Percentiles rank a stretch among this genome's conserved stretches.
Evolutionary conservation across 64 coral and sea anemone species (phyloP).

Genomic region (Cladopsammia gracilis): DNA sequence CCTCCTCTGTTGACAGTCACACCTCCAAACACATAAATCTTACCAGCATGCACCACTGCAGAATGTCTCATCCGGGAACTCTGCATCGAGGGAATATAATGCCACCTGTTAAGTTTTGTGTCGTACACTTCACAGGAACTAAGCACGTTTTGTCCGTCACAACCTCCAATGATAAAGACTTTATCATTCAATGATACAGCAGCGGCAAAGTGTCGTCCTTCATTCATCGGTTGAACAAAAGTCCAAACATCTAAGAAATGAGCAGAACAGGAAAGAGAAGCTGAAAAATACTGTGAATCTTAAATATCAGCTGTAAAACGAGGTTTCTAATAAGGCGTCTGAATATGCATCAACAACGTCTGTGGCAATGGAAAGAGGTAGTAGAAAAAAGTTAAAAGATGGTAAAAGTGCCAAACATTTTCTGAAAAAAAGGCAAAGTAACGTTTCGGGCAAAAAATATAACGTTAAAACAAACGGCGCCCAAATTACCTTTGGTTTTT

Average conservation of each 20-base stretch:
- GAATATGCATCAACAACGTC: too few relatives aligned
- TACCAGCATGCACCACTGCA: constrained; percentile 37
- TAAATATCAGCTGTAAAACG: too few relatives aligned
- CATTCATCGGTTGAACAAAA: constrained; percentile 53
- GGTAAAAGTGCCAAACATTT: too few relatives aligned
- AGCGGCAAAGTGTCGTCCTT: constrained; percentile 22
- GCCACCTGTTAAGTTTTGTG: constrained; percentile 40
- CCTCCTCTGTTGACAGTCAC: constrained; percentile 11
- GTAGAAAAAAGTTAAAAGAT: too few relatives aligned
- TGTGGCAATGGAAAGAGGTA: too few relatives aligned
- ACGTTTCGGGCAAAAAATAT: too few relatives aligned
- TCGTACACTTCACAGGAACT: constrained; percentile 56
- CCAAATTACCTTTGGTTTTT: too few relatives aligned
- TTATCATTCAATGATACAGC: constrained; percentile 30
- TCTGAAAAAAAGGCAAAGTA: too few relatives aligned
- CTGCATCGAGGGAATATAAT: constrained; percentile 32
- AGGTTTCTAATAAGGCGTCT: too few relatives aligned
- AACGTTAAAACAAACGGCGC: too few relatives aligned
- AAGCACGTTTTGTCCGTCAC: constrained; percentile 21
- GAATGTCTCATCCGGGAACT: constrained; percentile 33
- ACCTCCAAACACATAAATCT: constrained; percentile 66
- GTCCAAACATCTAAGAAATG: constrained; percentile 56
- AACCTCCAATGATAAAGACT: constrained; percentile 58
- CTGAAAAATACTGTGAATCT: too few relatives aligned
- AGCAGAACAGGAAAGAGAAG: neutral